Conservation (phyloP, 2,888 invertebrate species). For the Hofmannophila pseudospretella region DNA sequence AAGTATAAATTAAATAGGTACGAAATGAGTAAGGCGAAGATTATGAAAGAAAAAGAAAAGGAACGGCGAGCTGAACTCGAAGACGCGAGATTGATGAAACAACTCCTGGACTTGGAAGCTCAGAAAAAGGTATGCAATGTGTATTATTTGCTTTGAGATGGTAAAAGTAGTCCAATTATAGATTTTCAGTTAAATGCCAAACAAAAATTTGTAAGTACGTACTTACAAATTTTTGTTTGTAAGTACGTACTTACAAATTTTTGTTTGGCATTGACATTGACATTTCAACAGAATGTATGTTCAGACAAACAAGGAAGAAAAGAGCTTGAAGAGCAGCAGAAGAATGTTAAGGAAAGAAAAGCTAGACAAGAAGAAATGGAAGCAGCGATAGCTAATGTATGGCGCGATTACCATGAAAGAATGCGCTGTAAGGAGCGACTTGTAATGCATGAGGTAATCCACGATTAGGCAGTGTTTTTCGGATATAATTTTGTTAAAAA, state of each 20-base stretch:
- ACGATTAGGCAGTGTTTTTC: not conserved
- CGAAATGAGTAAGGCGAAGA: constrained; percentile 20
- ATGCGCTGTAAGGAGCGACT: constrained; percentile 18
- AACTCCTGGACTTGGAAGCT: constrained; percentile 24
- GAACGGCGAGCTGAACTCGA: constrained; percentile 10
- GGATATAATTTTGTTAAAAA: too few relatives aligned
- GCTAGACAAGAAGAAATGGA: constrained; percentile 22
- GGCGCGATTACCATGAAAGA: constrained; percentile 30
- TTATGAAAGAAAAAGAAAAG: not conserved
- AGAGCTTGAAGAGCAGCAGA: constrained; percentile 22
- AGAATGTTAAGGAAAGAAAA: constrained; percentile 21
- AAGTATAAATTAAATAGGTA: too few relatives aligned
- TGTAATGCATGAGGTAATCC: not conserved
- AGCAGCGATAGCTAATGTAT: constrained; percentile 23
- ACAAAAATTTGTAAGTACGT: too few relatives aligned
- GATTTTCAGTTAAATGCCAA: too few relatives aligned
- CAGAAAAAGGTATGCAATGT: constrained; percentile 26
- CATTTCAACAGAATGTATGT: too few relatives aligned
- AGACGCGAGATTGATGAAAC: constrained; percentile 23
- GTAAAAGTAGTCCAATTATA: too few relatives aligned
- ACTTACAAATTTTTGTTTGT: too few relatives aligned
- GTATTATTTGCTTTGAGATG: too few relatives aligned
- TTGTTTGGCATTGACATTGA: too few relatives aligned
- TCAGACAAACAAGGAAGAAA: constrained; percentile 24
- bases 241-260: too few relatives aligned